phyloP scores from a whole-genome alignment of 1,140 invertebrate genomes.

The Solenopsis fugax region DNA sequence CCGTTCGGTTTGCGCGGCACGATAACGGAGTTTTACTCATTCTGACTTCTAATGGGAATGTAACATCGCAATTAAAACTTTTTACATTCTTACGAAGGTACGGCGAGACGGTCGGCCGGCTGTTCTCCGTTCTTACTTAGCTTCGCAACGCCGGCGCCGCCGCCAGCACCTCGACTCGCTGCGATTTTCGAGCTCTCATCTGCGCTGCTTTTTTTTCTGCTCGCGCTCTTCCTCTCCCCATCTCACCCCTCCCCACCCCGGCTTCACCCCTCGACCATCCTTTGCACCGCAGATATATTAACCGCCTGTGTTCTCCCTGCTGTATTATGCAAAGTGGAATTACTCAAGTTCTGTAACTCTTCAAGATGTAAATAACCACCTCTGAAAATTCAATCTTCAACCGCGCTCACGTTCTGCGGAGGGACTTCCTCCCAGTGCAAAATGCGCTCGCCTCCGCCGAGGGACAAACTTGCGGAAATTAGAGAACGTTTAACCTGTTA shows the following conservation, averaged over 20 bases:
- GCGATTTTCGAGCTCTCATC: slow-evolving; percentile 55
- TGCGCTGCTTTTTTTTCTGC: not conserved
- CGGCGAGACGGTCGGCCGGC: not conserved
- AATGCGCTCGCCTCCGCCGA: slow-evolving; percentile 49
- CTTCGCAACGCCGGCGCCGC: not conserved
- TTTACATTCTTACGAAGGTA: slow-evolving; percentile 53
- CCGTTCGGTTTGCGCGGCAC: slow-evolving; percentile 21
- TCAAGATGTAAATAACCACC: slow-evolving; percentile 65
- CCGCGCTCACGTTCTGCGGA: slow-evolving; percentile 58
- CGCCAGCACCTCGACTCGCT: not conserved
- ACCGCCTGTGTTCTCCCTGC: slow-evolving; percentile 56
- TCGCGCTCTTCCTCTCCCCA: not conserved
- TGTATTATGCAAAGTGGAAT: slow-evolving; percentile 65
- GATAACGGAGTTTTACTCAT: slow-evolving; percentile 53
- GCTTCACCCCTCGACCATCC: not conserved
- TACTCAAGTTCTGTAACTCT: slow-evolving; percentile 66
- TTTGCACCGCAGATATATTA: slow-evolving; percentile 52
- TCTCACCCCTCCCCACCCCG: too few species aligned
- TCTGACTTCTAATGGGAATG: slow-evolving; percentile 55
- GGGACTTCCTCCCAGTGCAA: slow-evolving; percentile 50
- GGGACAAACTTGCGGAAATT: slow-evolving; percentile 62
- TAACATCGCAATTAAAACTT: slow-evolving; percentile 64
- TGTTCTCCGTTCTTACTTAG: slow-evolving; percentile 27
- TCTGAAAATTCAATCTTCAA: slow-evolving; percentile 65
- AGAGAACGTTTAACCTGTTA: slow-evolving; percentile 64